phyloP scores from a whole-genome alignment of 1,140 invertebrate genomes.

The Belonocnema kinseyi region DNA sequence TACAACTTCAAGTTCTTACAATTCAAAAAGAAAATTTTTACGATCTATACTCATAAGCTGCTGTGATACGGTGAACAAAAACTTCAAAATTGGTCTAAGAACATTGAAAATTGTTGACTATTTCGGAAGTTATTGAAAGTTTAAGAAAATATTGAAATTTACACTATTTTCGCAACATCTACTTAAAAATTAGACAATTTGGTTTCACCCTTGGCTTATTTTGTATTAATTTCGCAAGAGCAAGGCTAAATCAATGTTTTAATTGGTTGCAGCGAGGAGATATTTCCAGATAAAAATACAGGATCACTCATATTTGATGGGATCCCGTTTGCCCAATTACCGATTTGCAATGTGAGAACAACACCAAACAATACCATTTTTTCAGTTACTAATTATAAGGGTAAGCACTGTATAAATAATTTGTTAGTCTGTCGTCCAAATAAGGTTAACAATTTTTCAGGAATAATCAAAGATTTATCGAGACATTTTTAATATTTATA shows the following conservation, averaged over 20 bases:
- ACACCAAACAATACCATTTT: conserved; percentile 93
- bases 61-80: too few species aligned
- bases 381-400: conserved; percentile 82
- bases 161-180: too few species aligned
- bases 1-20: too few species aligned
- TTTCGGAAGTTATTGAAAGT: too few species aligned
- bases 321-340: conserved; percentile 85
- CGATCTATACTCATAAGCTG: too few species aligned
- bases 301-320: conserved; percentile 86
- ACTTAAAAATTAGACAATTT: too few species aligned
- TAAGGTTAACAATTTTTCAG: background rate
- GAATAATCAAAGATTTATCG: background rate
- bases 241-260: conserved; percentile 46
- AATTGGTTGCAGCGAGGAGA: conserved; percentile 79
- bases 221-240: background rate
- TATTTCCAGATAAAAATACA: conserved; percentile 86
- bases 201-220: too few species aligned
- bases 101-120: too few species aligned
- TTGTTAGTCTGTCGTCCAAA: background rate
- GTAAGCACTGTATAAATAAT: conserved; percentile 63
- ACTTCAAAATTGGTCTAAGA: too few species aligned
- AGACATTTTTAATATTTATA: too few species aligned
- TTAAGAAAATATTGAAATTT: too few species aligned
- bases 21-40: too few species aligned
- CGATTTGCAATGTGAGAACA: conserved; percentile 88